These are phyloP conservation scores for Cephus rjabovi DNA, from an alignment of 2,888 invertebrate genomes.

Conservation along the genomic window DNA sequence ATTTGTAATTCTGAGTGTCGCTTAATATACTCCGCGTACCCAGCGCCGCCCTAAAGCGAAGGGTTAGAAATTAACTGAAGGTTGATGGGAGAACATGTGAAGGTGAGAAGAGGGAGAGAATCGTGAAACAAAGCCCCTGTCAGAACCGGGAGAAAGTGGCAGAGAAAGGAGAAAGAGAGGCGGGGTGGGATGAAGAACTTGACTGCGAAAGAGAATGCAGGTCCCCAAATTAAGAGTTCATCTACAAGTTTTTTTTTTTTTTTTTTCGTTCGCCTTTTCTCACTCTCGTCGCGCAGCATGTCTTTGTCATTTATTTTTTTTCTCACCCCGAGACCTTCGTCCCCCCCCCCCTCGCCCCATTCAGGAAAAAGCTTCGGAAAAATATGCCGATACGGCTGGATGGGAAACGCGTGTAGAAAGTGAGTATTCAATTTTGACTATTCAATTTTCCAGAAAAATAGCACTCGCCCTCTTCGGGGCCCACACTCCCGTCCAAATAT, in stretches of 20 bases:
- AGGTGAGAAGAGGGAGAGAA: constrained; percentile 31
- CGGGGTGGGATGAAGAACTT: background rate
- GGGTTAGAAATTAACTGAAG: constrained; percentile 56
- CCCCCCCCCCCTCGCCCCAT: background rate
- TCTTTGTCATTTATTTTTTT: no score
- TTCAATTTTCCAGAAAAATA: constrained; percentile 64
- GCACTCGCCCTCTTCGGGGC: constrained; percentile 30
- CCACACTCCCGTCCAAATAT: constrained; percentile 34
- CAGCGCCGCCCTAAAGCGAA: constrained; percentile 36
- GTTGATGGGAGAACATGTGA: constrained; percentile 34
- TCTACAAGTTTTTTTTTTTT: no score
- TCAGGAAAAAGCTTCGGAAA: no score
- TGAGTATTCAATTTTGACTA: constrained; percentile 59
- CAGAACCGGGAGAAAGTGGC: background rate
- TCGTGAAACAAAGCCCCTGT: background rate
- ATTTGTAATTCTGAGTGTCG: constrained; percentile 68
- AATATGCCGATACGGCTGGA: no score
- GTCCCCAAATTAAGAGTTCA: no score
- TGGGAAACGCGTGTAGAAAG: no score
- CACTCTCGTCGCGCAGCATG: no score
- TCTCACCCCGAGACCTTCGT: background rate
- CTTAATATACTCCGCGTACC: constrained; percentile 60
- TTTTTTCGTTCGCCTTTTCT: no score
- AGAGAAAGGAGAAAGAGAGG: background rate
- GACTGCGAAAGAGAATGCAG: background rate